Base-by-base conservation (phyloP, 1,140 invertebrate species). In the Musca vetustissima region DNA sequence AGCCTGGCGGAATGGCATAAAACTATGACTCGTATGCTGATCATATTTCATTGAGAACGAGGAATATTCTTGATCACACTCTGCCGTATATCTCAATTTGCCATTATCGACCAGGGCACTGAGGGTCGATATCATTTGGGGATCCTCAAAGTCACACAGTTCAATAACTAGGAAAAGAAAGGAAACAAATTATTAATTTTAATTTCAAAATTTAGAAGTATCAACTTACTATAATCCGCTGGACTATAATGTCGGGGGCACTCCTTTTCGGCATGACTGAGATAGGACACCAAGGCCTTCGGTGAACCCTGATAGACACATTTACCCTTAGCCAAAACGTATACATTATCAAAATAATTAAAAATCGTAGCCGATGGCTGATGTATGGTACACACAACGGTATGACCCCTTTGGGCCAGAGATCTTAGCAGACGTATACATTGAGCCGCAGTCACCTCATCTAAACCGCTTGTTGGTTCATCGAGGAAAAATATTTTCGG, bases 241-340 rank as follows among this genome's bases (percentile, higher is more conserved):
- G 93, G 93, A 75, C 94, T 96, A 77, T 94, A 89, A 73, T 92
- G 91, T 21, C 86, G 85, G 2, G 93, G 93, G 77, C 93, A 95
- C 1, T 87, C 82, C 2, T 93, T 77, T 9, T 88, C 87, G 15
- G 89, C 85, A 15, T 84, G 82, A 2, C 85, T 80, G 53, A 94
- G 83, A 79, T 92, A 93, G 1, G 91, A 89, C 8, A 95, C 87
- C 49, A 94, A 85, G 4, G 88, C 86, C 1, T 82, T 73, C 0
- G 89, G 86, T 13, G 87, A 86, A 14, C 94, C 93, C 74, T 92
- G 88, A 80, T 93, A 96, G 19, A 95, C 89, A 75, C 90, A 91
- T 14, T 82, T 75, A 1, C 89, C 90, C 69, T 87, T 84, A 1
- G 89, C 88, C 70, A 91, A 75, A 22, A 91, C 86, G 73, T 89